Evolutionary conservation across 2,797 vertebrate genomes (phyloP).

Genomic region (Bradypodion ventrale): DNA sequence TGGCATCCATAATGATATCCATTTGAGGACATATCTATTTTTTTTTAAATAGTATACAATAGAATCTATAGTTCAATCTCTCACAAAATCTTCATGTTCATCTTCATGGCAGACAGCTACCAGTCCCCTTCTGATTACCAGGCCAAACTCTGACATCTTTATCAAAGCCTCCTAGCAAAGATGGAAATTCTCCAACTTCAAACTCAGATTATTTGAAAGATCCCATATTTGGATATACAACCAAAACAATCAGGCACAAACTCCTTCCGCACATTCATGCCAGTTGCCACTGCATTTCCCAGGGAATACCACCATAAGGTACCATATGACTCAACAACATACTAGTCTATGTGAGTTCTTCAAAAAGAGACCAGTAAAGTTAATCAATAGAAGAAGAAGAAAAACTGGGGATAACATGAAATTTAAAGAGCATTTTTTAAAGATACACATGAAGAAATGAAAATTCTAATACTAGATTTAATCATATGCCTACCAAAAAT

Average conservation of each 20-base stretch:
- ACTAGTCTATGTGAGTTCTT: neutral
- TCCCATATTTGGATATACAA: neutral
- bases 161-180: neutral
- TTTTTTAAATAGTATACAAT: neutral
- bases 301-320: neutral
- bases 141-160: neutral
- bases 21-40: neutral
- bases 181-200: neutral
- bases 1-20: neutral
- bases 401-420: neutral
- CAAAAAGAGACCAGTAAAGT: neutral
- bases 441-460: neutral
- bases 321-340: neutral
- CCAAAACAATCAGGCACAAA: neutral
- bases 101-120: neutral
- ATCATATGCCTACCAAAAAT: neutral
- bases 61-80: neutral
- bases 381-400: neutral
- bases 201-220: neutral
- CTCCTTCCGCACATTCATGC: neutral
- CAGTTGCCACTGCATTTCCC: neutral
- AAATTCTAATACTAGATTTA: conserved; percentile 13
- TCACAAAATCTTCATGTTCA: neutral
- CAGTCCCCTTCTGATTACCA: neutral
- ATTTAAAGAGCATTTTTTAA: neutral